A percentile compares a stretch with the other conserved stretches of the same genome.
These are phyloP conservation scores for Papilio xuthus DNA, from an alignment of 1,140 invertebrate genomes.

Conservation along the genomic window DNA sequence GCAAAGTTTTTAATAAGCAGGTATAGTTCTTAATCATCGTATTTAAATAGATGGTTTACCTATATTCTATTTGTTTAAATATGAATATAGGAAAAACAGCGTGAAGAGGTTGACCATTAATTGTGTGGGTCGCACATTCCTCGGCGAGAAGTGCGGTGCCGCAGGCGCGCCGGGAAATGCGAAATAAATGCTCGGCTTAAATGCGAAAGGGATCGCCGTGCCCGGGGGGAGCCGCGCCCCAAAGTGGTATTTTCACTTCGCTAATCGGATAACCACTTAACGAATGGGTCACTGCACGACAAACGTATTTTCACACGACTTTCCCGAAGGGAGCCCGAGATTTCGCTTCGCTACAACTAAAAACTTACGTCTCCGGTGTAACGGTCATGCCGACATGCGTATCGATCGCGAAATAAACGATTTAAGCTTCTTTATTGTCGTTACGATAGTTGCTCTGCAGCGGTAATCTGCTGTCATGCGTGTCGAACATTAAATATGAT, in stretches of 20 bases:
- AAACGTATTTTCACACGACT: slow-evolving; percentile 81
- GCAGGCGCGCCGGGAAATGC: slow-evolving; percentile 71
- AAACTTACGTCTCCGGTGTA: slow-evolving; percentile 75
- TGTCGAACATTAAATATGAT: slow-evolving; percentile 64
- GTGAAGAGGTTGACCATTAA: slow-evolving; percentile 71
- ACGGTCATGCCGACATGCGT: slow-evolving; percentile 65
- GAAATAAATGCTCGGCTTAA: slow-evolving; percentile 80
- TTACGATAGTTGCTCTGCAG: slow-evolving; percentile 60
- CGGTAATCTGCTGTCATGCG: slow-evolving; percentile 58
- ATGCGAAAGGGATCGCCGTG: slow-evolving; percentile 77
- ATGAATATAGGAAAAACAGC: slow-evolving; percentile 44
- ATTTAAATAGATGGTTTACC: neutral
- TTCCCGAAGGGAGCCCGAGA: slow-evolving; percentile 66
- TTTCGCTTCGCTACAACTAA: slow-evolving; percentile 69
- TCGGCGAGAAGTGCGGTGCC: slow-evolving; percentile 60
- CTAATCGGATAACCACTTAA: slow-evolving; percentile 83
- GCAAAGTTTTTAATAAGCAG: neutral
- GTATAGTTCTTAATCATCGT: neutral
- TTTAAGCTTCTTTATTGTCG: slow-evolving; percentile 71
- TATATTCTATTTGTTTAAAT: slow-evolving; percentile 14
- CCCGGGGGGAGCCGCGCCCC: slow-evolving; percentile 76
- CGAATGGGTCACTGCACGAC: slow-evolving; percentile 81
- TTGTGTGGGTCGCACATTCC: slow-evolving; percentile 70
- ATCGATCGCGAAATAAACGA: slow-evolving; percentile 58
- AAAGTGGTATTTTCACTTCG: slow-evolving; percentile 83